Conservation (phyloP, 2,113 vertebrate genomes). For the Podiceps cristatus region DNA sequence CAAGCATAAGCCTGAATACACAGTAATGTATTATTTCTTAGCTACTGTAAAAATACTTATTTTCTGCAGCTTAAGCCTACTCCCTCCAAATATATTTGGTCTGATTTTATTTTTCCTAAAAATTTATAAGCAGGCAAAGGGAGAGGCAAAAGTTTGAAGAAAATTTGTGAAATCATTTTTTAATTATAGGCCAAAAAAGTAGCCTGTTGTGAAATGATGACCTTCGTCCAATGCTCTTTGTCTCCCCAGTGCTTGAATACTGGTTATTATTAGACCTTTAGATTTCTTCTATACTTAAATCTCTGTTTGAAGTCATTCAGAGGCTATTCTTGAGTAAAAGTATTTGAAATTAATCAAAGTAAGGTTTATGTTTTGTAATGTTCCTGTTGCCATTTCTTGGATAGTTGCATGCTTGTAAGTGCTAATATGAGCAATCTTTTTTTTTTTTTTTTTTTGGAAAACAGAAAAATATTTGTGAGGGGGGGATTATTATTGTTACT, state of each 20-base stretch:
- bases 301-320: neutral
- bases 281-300: neutral
- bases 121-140: neutral
- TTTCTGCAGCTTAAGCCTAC: neutral
- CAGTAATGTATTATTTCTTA: neutral
- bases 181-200: neutral
- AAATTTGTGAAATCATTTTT: neutral
- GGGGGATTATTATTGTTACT: neutral
- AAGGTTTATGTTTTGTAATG: neutral
- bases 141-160: neutral
- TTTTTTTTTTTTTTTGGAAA: neutral
- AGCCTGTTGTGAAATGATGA: neutral
- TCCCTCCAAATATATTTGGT: neutral
- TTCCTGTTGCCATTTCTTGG: neutral
- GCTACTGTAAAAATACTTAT: neutral
- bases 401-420: neutral
- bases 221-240: neutral
- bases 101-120: neutral
- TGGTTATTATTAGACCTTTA: neutral
- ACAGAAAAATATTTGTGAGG: neutral
- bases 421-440: neutral
- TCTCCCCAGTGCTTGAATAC: neutral
- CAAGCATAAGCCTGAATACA: neutral
- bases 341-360: neutral
- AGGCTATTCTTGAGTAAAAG: neutral